Percentiles rank a stretch among this genome's conserved stretches.
These are phyloP conservation scores for Aplysina aerophoba DNA, from an alignment of 37 sponge, comb jelly and placozoan species.

Conservation along the genomic window DNA sequence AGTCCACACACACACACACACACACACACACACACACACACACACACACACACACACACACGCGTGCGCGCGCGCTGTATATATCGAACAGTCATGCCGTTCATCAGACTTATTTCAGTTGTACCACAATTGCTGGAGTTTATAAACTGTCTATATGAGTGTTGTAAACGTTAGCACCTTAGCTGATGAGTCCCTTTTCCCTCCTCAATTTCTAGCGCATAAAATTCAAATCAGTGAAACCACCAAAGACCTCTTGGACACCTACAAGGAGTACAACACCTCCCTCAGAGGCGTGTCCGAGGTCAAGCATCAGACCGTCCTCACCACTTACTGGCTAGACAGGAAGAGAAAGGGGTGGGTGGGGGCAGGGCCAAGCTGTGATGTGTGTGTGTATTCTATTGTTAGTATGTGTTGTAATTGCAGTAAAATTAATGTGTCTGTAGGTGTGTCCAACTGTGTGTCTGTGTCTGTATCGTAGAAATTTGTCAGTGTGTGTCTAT, in stretches of 20 bases:
- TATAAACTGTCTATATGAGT: too few relatives aligned
- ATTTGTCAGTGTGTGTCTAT: neutral
- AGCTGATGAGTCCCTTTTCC: too few relatives aligned
- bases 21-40: slow-evolving; percentile 8
- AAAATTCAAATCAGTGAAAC: slow-evolving; percentile 6
- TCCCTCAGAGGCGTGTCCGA: slow-evolving; percentile 68
- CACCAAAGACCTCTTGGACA: slow-evolving; percentile 26
- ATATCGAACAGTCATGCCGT: too few relatives aligned
- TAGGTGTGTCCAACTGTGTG: neutral
- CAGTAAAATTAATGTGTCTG: too few relatives aligned
- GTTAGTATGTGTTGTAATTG: too few relatives aligned
- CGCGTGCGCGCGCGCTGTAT: too few relatives aligned
- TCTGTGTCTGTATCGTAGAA: slow-evolving; percentile 16
- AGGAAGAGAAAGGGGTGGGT: slow-evolving; percentile 62
- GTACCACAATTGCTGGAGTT: too few relatives aligned
- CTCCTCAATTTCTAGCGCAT: neutral
- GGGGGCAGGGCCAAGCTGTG: neutral
- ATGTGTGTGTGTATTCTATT: too few relatives aligned
- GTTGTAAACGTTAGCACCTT: too few relatives aligned
- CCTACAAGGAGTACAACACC: slow-evolving; percentile 50
- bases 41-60: too few relatives aligned
- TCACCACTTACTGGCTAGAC: slow-evolving; percentile 42
- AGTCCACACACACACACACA: slow-evolving; percentile 7
- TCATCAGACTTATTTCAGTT: too few relatives aligned
- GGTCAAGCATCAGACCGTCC: slow-evolving; percentile 61